These are phyloP conservation scores for Drosophila limbata DNA, from an alignment of 2,888 invertebrate species.

Conservation along the genomic window DNA sequence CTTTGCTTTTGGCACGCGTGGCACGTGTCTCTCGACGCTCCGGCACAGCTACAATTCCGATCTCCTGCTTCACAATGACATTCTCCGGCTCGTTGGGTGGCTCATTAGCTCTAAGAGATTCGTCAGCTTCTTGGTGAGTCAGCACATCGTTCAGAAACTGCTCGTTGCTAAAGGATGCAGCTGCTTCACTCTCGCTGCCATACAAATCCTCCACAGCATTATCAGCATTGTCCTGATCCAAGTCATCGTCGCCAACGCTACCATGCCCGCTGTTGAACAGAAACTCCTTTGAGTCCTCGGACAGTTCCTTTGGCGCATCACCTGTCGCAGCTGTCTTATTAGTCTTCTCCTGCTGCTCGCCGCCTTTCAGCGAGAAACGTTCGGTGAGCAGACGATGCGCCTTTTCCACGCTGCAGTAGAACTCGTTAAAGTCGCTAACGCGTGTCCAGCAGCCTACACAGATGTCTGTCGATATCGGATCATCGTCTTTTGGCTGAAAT, in stretches of 20 bases:
- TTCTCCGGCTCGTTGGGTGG: neutral
- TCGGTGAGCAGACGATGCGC: slow-evolving; percentile 82
- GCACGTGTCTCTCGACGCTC: slow-evolving; percentile 66
- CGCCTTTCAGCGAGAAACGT: slow-evolving; percentile 66
- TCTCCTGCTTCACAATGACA: slow-evolving; percentile 12
- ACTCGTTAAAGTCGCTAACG: slow-evolving; percentile 78
- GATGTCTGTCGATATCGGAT: slow-evolving; percentile 81
- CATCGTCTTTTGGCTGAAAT: slow-evolving; percentile 69
- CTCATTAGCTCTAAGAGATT: neutral
- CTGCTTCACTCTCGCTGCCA: slow-evolving; percentile 35
- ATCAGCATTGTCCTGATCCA: slow-evolving; percentile 12
- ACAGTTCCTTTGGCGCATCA: slow-evolving; percentile 22
- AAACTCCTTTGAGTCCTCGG: slow-evolving; percentile 17
- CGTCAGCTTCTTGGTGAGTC: slow-evolving; percentile 7
- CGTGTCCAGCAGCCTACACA: slow-evolving; percentile 82
- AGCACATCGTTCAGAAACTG: slow-evolving; percentile 64
- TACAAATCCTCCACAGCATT: slow-evolving; percentile 16
- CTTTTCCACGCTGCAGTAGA: slow-evolving; percentile 76
- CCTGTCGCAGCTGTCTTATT: neutral
- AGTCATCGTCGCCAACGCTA: slow-evolving; percentile 11
- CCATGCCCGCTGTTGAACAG: slow-evolving; percentile 3
- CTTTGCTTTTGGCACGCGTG: slow-evolving; percentile 56
- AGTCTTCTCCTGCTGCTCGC: slow-evolving; percentile 23
- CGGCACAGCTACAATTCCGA: neutral
- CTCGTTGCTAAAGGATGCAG: slow-evolving; percentile 62